Percentiles rank a stretch among this genome's conserved stretches.
Conservation (phyloP, 1,140 invertebrate species). For the Phthorimaea operculella region DNA sequence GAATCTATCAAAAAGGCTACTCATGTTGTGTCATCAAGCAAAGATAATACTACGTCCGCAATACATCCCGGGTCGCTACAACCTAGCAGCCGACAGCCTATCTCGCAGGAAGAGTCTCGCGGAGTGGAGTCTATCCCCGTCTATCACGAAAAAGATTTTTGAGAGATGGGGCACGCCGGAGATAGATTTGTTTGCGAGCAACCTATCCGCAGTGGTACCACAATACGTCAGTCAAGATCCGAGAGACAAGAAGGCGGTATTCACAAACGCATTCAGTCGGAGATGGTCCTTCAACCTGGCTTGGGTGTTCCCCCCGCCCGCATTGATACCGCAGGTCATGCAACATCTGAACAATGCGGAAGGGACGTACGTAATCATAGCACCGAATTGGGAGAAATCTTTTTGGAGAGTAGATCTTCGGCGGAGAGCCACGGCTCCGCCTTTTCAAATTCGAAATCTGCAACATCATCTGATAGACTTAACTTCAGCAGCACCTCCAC, state of each 20-base stretch:
- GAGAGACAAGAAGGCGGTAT: constrained; percentile 20
- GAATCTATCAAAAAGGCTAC: constrained; percentile 8
- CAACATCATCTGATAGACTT: constrained; percentile 18
- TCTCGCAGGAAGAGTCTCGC: constrained; percentile 14
- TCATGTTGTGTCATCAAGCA: constrained; percentile 4
- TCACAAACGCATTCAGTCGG: constrained; percentile 27
- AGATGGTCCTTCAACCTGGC: constrained; percentile 24
- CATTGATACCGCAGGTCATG: constrained; percentile 26
- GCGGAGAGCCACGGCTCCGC: constrained; percentile 12
- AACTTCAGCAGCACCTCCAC: constrained; percentile 9
- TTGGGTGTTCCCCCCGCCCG: constrained; percentile 28
- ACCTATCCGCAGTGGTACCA: constrained; percentile 16
- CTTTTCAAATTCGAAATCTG: constrained; percentile 18
- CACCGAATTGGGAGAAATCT: constrained; percentile 24
- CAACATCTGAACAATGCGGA: constrained; percentile 18
- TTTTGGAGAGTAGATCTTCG: constrained; percentile 27
- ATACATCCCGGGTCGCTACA: constrained; percentile 23
- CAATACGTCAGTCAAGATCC: constrained; percentile 22
- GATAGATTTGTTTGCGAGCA: constrained; percentile 29
- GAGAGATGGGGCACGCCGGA: constrained; percentile 22
- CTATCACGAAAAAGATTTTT: constrained; percentile 8
- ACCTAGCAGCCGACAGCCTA: constrained; percentile 22
- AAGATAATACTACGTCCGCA: constrained; percentile 14
- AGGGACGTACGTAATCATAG: constrained; percentile 17
- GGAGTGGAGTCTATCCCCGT: constrained; percentile 21